Evolutionary conservation across 2,797 vertebrate genomes (phyloP), one percentile per base, ranked within the genome.

Genomic region (Lacerta agilis): DNA sequence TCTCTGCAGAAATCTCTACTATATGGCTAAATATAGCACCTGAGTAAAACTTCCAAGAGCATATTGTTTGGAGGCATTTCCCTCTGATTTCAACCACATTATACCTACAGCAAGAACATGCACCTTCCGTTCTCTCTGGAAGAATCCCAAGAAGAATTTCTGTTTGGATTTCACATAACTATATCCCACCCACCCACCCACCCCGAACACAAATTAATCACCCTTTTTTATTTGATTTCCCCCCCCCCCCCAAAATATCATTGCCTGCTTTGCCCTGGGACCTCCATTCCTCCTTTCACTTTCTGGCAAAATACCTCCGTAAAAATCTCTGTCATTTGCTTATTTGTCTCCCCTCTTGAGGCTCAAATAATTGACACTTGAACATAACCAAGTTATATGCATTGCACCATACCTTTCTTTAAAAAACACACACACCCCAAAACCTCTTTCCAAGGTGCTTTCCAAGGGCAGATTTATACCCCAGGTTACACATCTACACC

Each of bases 1-100:
- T 82, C 43, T 89, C 20, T 17, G 13, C 88, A 92, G 20, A 92
- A 72, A 90, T 85, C 89, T 90, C 23, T 91, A 29, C 86, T 93
- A 7, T 0, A 41, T 85, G 92, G 79, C 61, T 78, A 45, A 86
- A 92, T 93, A 1, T 0, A 91, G 43, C 91, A 93, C 87, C 89
- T 92, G 87, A 82, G 66, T 91, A 89, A 85, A 85, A 71, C 41
- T 88, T 43, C 72, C 41, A 72, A 75, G 88, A 79, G 85, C 66
- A 71, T 27, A 85, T 49, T 86, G 87, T 87, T 69, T 87, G 36
- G 69, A 90, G 81, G 80, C 33, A 71, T 87, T 90, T 83, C 77
- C 9, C 64, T 82, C n/a, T 69, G 72, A 85, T 91, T 33, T 49
- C 15, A 36, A 89, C 61, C 18, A 88, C 33, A 33, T 33, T 33